phyloP scores from a whole-genome alignment of 1,140 invertebrate species.

The Listronotus oregonensis region DNA sequence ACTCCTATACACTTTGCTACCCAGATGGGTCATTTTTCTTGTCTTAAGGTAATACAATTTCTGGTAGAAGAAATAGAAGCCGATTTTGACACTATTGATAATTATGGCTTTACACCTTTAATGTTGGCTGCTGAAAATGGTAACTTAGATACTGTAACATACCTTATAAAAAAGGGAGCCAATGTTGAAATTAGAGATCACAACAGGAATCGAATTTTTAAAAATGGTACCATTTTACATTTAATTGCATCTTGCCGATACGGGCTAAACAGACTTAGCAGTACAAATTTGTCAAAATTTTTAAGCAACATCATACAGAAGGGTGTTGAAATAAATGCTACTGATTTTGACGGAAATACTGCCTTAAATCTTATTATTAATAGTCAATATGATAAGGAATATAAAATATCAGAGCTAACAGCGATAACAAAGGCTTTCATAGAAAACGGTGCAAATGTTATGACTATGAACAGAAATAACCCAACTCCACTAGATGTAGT shows the following conservation, averaged over 20 bases:
- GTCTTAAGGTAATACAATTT: too few relatives aligned
- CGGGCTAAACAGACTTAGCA: neutral
- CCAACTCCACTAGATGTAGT: too few relatives aligned
- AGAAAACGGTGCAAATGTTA: too few relatives aligned
- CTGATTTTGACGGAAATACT: neutral
- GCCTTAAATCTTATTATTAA: neutral
- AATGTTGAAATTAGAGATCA: neutral
- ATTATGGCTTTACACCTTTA: neutral
- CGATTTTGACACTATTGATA: neutral
- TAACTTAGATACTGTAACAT: neutral
- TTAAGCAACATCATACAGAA: neutral
- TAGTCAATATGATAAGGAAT: neutral
- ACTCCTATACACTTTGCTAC: too few relatives aligned
- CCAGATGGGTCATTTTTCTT: too few relatives aligned
- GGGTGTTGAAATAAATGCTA: neutral
- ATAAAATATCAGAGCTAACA: neutral
- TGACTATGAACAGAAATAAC: too few relatives aligned
- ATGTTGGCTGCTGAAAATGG: neutral
- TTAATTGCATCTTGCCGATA: too few relatives aligned
- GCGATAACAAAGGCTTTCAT: too few relatives aligned
- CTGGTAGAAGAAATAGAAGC: too few relatives aligned
- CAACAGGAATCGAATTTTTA: too few relatives aligned
- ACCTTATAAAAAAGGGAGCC: neutral
- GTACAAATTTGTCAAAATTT: neutral
- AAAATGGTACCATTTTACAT: neutral